Evolutionary conservation across 2,797 vertebrate genomes (phyloP).

Genomic region (Apodemus agrarius): DNA sequence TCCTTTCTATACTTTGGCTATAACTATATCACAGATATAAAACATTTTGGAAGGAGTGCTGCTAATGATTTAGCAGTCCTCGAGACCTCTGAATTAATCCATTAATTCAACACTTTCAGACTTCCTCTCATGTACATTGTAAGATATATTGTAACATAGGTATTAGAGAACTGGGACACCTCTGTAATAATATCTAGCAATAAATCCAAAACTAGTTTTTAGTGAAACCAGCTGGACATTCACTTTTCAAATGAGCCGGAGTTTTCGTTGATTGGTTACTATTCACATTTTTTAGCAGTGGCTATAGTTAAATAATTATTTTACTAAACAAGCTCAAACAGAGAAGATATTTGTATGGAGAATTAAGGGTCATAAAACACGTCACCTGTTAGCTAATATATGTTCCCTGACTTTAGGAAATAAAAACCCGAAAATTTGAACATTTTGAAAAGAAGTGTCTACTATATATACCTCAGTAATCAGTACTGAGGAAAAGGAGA

Average conservation of each 20-base stretch:
- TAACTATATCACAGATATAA: slow-evolving; percentile 15
- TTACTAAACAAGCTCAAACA: neutral
- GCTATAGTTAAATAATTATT: neutral
- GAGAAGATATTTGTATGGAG: slow-evolving; percentile 24
- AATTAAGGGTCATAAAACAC: slow-evolving; percentile 34
- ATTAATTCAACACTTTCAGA: slow-evolving; percentile 55
- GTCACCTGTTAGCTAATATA: slow-evolving; percentile 39
- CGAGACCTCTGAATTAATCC: neutral
- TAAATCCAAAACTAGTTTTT: neutral
- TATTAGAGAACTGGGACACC: neutral
- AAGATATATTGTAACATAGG: slow-evolving; percentile 12
- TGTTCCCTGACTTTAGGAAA: neutral
- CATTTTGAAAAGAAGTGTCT: slow-evolving; percentile 37
- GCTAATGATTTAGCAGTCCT: slow-evolving; percentile 22
- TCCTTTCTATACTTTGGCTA: neutral
- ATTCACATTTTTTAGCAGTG: neutral
- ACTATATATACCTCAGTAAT: neutral
- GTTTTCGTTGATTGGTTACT: slow-evolving; percentile 45
- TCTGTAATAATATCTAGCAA: slow-evolving; percentile 44
- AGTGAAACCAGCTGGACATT: slow-evolving; percentile 30
- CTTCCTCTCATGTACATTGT: neutral
- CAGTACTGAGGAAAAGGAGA: neutral
- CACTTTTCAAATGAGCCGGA: slow-evolving; percentile 33
- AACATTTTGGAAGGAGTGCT: slow-evolving; percentile 52
- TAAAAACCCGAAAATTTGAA: slow-evolving; percentile 7